Evolutionary conservation across 2,888 invertebrate genomes (phyloP), one percentile per base, ranked within the genome.

Genomic region (Drosophila diplacantha): DNA sequence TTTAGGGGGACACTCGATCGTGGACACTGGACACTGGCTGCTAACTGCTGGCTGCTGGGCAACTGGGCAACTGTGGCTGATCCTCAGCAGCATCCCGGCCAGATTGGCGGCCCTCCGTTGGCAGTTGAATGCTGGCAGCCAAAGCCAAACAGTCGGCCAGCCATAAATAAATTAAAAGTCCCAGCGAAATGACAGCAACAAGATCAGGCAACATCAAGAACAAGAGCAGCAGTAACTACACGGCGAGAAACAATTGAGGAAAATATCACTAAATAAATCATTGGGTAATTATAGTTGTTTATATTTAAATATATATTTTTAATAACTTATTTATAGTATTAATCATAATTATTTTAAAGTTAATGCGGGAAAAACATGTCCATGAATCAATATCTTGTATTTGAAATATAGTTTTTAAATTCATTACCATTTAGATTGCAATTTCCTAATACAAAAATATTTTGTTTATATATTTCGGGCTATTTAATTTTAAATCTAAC

Each of bases 131-230:
- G 74, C 74, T n/a, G 75, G 78, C 71, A 71, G 71, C 69, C 74
- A 75, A 65, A 72, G 63, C 65, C 51, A 14, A 55, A 55, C 44
- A 44, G 44, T 44, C 44, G 44, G 70, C 66, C 50, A 52, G 76
- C 79, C 81, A 83, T 83, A 80, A 80, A 80, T 80, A 80, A 80
- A 80, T 80, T 83, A 80, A 80, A 75, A 83, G 80, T 81, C 83
- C 75, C 68, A 64, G 58, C 64, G 35, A 63, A 72, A 72, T 68
- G 72, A 69, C 70, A 57, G 79, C 74, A 74, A 83, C 72, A 81
- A 83, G 75, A 63, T 71, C 63, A 41, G 74, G 76, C 80, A 79
- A 76, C 75, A 73, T 71, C 76, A 78, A 64, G 81, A 69, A 70
- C 63, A 68, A 75, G 79, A 75, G 70, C 79, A 75, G 37, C 35